These are phyloP conservation scores for Patella depressa DNA, from an alignment of 2,888 invertebrate genomes.

Conservation along the genomic window DNA sequence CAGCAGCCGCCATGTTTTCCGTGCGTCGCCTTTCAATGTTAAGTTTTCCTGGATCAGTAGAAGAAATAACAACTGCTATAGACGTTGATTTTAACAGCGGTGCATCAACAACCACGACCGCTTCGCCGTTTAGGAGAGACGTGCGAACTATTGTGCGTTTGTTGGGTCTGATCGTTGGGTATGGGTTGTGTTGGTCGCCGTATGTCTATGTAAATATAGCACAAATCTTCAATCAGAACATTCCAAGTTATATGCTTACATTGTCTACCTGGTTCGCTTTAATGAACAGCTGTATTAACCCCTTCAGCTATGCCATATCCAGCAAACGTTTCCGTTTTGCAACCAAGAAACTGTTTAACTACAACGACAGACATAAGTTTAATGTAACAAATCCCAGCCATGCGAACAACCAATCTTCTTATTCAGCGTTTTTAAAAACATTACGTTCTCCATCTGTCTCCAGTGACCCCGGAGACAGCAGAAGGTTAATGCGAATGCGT, in stretches of 20 bases:
- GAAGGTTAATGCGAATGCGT: neutral
- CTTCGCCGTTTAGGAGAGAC: conserved; percentile 26
- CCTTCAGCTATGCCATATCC: conserved; percentile 42
- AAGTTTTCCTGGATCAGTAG: conserved; percentile 32
- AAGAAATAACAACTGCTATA: neutral
- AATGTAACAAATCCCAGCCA: neutral
- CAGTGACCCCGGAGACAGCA: conserved; percentile 18
- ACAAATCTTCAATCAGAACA: conserved; percentile 6
- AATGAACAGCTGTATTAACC: conserved; percentile 37
- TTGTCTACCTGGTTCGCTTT: conserved; percentile 28
- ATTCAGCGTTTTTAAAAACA: conserved; percentile 26
- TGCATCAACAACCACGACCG: conserved; percentile 12
- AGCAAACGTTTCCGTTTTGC: conserved; percentile 38
- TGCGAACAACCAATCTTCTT: conserved; percentile 20
- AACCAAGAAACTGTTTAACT: conserved; percentile 18
- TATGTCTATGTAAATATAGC: conserved; percentile 19
- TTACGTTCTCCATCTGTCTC: conserved; percentile 19
- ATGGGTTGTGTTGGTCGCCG: conserved; percentile 34
- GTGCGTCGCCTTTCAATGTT: conserved; percentile 41
- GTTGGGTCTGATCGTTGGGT: conserved; percentile 31
- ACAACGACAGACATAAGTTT: neutral
- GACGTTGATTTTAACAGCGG: conserved; percentile 15
- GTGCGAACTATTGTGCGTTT: conserved; percentile 34
- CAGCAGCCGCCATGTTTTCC: conserved; percentile 38
- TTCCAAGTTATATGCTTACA: conserved; percentile 17